Evolutionary conservation across 2,797 vertebrate genomes (phyloP), one percentile per base, ranked within the genome.

Genomic region (Falco cherrug): DNA sequence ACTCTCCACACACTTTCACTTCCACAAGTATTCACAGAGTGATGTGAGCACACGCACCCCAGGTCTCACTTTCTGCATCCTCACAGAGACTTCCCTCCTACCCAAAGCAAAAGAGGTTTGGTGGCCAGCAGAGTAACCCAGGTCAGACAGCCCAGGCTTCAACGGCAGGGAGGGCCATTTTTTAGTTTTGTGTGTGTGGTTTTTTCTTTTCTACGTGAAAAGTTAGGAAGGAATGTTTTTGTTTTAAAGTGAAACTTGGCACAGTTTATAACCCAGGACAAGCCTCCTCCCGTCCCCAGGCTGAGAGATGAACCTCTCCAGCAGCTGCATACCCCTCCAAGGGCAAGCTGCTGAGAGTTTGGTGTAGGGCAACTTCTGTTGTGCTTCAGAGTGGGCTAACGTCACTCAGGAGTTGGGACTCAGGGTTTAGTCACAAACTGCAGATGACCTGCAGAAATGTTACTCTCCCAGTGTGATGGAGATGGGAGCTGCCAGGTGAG

Each of bases 111-210:
- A 33, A 51, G 70, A 19, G 15, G 2, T 82, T 54, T 92, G 48
- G 24, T 79, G 48, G 35, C 29, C 74, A 35, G 43, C 24, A 11
- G 33, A 51, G 57, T 45, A 53, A 54, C 6, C 13, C n/a, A 80
- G 29, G 11, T 33, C 59, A 68, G 35, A n/a, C 20, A 56, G 9
- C 11, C 14, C 54, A 26, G 24, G 45, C 51, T 87, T 63, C 71
- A 43, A 1, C 16, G n/a, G 35, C 33, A 17, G 20, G 37, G 33
- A 48, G 35, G 8, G 24, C 28, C 4, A 6, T 7, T n/a, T 59
- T 73, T 86, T 20, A 12, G 1, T n/a, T 83, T 24, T 65, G 5
- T 25, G 21, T 51, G 29, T 29, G 5, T 35, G 8, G 0, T 4
- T 65, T 61, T 73, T 21, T 20, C 45, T 87, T 54, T 22, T 48